A percentile compares a stretch with the other conserved stretches of the same genome.
Evolutionary conservation across 2,888 invertebrate species (phyloP).

Genomic region (Agrypnus murinus): DNA sequence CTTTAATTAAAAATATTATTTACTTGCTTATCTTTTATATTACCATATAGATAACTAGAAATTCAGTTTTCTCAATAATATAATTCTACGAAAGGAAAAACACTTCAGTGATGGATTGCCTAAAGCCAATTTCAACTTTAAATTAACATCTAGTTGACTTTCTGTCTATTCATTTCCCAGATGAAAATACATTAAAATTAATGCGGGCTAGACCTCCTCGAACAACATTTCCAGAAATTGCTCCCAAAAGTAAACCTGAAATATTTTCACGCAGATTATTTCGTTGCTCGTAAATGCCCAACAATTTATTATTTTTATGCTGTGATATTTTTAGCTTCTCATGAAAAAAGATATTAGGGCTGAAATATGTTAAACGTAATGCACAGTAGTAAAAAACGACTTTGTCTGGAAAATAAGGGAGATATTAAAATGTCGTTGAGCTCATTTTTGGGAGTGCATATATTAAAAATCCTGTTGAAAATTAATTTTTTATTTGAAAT

Average conservation of each 20-base stretch:
- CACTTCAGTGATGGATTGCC: no score
- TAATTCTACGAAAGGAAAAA: no score
- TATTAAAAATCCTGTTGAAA: constrained; percentile 8
- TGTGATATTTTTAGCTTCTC: constrained; percentile 40
- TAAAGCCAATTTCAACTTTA: not conserved
- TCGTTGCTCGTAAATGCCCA: constrained; percentile 33
- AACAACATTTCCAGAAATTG: constrained; percentile 28
- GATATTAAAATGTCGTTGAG: constrained; percentile 33
- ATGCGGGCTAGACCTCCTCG: constrained; percentile 17
- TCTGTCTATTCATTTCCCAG: constrained; percentile 24
- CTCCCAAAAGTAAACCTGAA: constrained; percentile 33
- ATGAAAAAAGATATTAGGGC: constrained; percentile 35
- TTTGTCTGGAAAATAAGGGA: constrained; percentile 20
- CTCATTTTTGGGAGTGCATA: constrained; percentile 14
- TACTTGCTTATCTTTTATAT: no score
- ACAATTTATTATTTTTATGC: constrained; percentile 46
- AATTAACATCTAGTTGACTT: constrained; percentile 22
- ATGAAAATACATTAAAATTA: constrained; percentile 36
- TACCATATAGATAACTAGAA: no score
- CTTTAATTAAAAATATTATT: no score
- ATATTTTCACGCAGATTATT: constrained; percentile 40
- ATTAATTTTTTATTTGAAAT: not conserved
- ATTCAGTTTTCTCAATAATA: no score
- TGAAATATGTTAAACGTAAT: constrained; percentile 32
- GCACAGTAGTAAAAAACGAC: constrained; percentile 28